Evolutionary conservation across 2,113 vertebrate species (phyloP).

Genomic region (Scytalopus superciliaris): DNA sequence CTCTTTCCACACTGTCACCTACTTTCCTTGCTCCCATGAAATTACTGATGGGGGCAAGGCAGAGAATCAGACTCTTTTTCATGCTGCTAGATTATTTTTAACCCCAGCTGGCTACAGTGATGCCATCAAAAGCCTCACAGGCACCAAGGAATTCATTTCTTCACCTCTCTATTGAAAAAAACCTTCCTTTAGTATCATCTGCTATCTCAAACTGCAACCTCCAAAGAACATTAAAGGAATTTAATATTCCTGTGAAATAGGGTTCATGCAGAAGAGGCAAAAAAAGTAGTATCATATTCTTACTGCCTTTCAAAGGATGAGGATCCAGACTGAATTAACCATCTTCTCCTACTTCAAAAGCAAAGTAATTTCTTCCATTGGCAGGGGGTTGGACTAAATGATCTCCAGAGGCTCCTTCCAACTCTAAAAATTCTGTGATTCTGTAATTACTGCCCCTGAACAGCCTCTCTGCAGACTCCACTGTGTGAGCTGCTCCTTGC

Average conservation of each 20-base stretch:
- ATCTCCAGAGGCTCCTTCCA: too few relatives aligned
- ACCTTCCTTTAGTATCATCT: neutral
- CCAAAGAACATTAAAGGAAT: neutral
- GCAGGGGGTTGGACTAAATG: too few relatives aligned
- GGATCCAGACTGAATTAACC: neutral
- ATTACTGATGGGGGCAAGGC: neutral
- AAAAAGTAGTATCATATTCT: neutral
- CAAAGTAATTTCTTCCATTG: neutral
- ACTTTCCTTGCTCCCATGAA: neutral
- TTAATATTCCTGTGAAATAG: neutral
- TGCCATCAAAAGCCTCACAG: neutral
- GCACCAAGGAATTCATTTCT: neutral
- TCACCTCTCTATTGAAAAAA: neutral
- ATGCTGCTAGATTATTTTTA: neutral
- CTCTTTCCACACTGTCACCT: neutral
- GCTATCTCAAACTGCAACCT: neutral
- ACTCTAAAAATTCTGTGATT: too few relatives aligned
- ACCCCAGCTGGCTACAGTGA: neutral
- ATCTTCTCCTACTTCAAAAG: neutral
- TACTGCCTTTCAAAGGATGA: neutral
- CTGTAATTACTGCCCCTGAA: neutral
- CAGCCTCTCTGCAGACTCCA: neutral
- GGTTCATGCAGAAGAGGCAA: neutral
- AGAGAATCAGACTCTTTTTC: neutral
- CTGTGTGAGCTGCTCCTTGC: rapidly evolving